These are phyloP conservation scores for Saturnia japonica DNA, from an alignment of 2,888 invertebrate genomes.

Conservation along the genomic window DNA sequence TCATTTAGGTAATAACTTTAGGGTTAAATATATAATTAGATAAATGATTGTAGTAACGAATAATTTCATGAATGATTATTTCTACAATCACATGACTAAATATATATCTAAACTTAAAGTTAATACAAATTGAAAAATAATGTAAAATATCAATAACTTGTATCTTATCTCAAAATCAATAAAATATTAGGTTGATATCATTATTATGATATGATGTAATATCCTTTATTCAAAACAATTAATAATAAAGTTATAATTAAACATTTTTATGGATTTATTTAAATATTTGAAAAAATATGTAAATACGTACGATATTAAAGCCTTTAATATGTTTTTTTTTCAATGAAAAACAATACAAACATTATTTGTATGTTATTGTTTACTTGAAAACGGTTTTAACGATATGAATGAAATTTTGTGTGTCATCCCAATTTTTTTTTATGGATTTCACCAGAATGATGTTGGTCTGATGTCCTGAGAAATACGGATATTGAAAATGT, in stretches of 20 bases:
- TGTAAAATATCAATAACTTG: background rate
- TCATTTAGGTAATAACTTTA: too few species aligned
- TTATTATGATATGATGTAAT: background rate
- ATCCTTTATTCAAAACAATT: background rate
- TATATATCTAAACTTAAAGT: background rate
- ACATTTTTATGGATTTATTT: background rate
- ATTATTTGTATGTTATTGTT: background rate
- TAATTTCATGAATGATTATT: background rate
- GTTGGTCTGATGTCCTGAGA: too few species aligned
- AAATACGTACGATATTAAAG: background rate
- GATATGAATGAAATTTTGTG: too few species aligned
- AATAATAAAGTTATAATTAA: background rate
- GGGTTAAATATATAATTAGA: too few species aligned
- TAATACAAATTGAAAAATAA: background rate
- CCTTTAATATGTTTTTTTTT: background rate
- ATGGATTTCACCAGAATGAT: too few species aligned
- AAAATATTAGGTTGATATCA: background rate
- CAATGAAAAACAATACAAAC: background rate
- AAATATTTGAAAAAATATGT: background rate
- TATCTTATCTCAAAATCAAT: background rate
- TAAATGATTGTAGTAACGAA: too few species aligned
- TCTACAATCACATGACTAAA: background rate
- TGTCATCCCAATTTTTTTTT: too few species aligned
- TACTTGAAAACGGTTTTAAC: too few species aligned
- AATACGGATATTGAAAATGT: too few species aligned